Conservation (phyloP, 2,113 vertebrate genomes). For the Leptobrachium ailaonicum region DNA sequence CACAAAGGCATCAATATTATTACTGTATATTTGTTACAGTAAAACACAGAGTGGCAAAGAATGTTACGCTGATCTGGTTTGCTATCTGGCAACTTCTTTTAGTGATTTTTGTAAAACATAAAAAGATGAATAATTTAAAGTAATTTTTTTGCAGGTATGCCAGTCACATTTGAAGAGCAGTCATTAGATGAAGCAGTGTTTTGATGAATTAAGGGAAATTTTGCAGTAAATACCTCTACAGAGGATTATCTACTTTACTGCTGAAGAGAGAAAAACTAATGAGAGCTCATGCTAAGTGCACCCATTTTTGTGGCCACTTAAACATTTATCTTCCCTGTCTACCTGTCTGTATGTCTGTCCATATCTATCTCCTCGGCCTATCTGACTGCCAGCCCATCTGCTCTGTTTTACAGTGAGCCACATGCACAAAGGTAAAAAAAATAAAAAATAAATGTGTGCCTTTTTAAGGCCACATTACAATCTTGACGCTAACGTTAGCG, state of each 20-base stretch:
- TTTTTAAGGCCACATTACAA: too few species aligned
- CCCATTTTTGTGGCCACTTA: conserved; percentile 29
- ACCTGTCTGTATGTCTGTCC: too few species aligned
- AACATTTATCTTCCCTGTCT: background rate
- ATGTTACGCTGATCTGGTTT: conserved; percentile 11
- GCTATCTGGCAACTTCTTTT: conserved; percentile 19
- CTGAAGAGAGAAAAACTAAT: conserved; percentile 28
- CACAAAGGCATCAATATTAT: too few species aligned
- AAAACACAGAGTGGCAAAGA: background rate
- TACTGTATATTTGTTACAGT: too few species aligned
- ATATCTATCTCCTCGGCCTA: too few species aligned
- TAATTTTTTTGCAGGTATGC: conserved; percentile 83
- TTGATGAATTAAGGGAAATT: conserved; percentile 81
- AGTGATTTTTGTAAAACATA: conserved; percentile 68
- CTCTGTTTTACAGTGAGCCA: too few species aligned
- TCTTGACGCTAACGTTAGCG: too few species aligned
- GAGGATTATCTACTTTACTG: conserved; percentile 37
- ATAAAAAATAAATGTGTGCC: too few species aligned
- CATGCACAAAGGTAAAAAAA: too few species aligned
- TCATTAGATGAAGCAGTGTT: conserved; percentile 83
- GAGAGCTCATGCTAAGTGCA: conserved; percentile 18
- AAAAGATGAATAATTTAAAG: conserved; percentile 83
- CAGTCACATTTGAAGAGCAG: conserved; percentile 84
- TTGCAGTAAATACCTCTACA: conserved; percentile 47
- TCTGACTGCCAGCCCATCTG: too few species aligned